Evolutionary conservation across 2,113 vertebrate species (phyloP).

Genomic region (Halichoeres trimaculatus): DNA sequence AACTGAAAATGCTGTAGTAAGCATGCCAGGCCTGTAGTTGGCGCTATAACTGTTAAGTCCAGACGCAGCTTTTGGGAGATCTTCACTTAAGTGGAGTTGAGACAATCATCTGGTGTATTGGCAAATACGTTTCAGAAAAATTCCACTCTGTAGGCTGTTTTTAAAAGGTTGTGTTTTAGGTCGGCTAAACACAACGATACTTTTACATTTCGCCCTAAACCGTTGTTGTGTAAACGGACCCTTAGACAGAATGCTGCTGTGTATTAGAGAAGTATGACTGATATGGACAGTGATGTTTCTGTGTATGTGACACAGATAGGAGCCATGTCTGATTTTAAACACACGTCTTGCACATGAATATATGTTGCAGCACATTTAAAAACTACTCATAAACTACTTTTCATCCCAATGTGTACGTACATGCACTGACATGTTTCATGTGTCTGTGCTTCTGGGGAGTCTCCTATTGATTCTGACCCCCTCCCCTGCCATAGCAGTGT

Average conservation of each 20-base stretch:
- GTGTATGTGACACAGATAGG: constrained; percentile 31
- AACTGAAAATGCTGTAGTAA: no score
- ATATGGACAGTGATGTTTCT: neutral
- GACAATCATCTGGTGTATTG: no score
- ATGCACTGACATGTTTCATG: constrained; percentile 35
- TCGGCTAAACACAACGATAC: no score
- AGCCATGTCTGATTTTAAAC: constrained; percentile 19
- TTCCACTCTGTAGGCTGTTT: no score
- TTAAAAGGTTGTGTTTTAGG: no score
- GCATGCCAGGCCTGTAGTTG: no score
- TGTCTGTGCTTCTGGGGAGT: constrained; percentile 49
- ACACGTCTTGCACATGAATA: constrained; percentile 17
- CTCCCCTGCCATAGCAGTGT: constrained; percentile 63
- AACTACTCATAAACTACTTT: constrained; percentile 31
- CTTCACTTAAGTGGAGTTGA: no score
- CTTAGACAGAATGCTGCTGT: constrained; percentile 30
- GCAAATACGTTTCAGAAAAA: no score
- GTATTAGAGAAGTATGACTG: constrained; percentile 33
- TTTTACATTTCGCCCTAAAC: no score
- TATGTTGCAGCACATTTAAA: constrained; percentile 14
- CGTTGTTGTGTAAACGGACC: no score
- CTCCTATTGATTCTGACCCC: constrained; percentile 81
- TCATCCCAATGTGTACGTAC: constrained; percentile 19
- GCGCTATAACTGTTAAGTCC: no score
- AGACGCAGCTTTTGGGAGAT: no score